These are phyloP conservation scores for Rhinophrynus dorsalis DNA, from an alignment of 2,797 vertebrate genomes.

Conservation along the genomic window DNA sequence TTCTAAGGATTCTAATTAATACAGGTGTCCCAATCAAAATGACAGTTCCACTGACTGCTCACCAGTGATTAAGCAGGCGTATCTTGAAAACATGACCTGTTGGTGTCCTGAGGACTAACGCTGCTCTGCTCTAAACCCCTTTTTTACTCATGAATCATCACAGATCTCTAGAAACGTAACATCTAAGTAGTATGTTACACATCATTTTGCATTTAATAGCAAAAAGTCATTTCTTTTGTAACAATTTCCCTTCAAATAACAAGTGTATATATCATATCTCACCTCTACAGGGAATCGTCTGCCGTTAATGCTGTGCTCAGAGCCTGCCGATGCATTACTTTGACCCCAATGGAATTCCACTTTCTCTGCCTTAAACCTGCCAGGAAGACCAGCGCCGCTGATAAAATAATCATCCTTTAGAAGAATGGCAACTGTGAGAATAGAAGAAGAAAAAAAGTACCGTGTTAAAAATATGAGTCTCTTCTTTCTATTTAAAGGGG, in stretches of 20 bases:
- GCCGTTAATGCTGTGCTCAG: conserved; percentile 91
- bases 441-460: conserved; percentile 48
- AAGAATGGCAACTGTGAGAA: conserved; percentile 85
- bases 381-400: conserved; percentile 86
- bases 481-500: too few species aligned
- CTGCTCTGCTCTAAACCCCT: too few species aligned
- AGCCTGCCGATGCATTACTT: conserved; percentile 89
- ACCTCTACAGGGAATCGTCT: conserved; percentile 92
- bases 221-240: background rate
- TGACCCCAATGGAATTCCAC: conserved; percentile 98
- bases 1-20: too few species aligned
- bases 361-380: conserved; percentile 94
- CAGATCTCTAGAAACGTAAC: background rate
- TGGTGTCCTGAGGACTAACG: too few species aligned
- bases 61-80: too few species aligned
- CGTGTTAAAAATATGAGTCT: too few species aligned
- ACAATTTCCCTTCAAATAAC: background rate
- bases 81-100: too few species aligned
- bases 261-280: conserved; percentile 57
- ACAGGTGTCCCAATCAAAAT: too few species aligned
- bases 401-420: conserved; percentile 95
- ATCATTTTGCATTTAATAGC: background rate
- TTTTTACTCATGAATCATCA: background rate
- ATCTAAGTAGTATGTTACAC: background rate
- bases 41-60: too few species aligned